Percentiles rank a stretch among this genome's conserved stretches.
Evolutionary conservation across 2,797 vertebrate genomes (phyloP).

Genomic region (Gephyroberyx darwinii): DNA sequence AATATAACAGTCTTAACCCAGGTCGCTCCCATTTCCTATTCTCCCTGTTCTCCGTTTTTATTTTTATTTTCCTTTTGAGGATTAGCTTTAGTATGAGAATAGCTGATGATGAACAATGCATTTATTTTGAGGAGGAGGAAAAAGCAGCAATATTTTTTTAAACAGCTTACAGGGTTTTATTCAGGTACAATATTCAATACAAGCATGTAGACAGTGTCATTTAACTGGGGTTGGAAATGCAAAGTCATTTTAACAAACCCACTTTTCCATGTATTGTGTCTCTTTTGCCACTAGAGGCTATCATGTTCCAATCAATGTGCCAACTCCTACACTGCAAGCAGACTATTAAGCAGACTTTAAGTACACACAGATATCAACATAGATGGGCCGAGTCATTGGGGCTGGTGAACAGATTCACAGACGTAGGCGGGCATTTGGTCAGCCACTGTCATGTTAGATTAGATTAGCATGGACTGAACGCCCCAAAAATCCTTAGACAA

Average conservation of each 20-base stretch:
- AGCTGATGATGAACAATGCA: slow-evolving; percentile 19
- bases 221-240: slow-evolving; percentile 35
- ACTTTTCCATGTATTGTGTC: slow-evolving; percentile 50
- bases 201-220: neutral
- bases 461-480: neutral
- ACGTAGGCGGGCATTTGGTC: neutral
- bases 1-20: slow-evolving; percentile 53
- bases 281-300: slow-evolving; percentile 75
- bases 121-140: slow-evolving; percentile 12
- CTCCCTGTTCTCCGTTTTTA: slow-evolving; percentile 24
- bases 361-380: neutral
- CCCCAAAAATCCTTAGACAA: neutral
- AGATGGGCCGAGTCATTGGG: slow-evolving; percentile 2
- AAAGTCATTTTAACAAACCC: slow-evolving; percentile 3
- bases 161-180: slow-evolving; percentile 7
- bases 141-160: slow-evolving; percentile 1
- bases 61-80: slow-evolving; percentile 40
- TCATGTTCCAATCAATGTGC: slow-evolving; percentile 30
- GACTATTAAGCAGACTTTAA: neutral
- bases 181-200: neutral
- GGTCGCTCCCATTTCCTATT: slow-evolving; percentile 26
- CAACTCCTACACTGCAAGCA: neutral
- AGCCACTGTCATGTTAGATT: too few species aligned
- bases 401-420: neutral
- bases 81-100: slow-evolving; percentile 25